Evolutionary conservation across 1,140 invertebrate species (phyloP).

Genomic region (Trigoniulus corallinus): DNA sequence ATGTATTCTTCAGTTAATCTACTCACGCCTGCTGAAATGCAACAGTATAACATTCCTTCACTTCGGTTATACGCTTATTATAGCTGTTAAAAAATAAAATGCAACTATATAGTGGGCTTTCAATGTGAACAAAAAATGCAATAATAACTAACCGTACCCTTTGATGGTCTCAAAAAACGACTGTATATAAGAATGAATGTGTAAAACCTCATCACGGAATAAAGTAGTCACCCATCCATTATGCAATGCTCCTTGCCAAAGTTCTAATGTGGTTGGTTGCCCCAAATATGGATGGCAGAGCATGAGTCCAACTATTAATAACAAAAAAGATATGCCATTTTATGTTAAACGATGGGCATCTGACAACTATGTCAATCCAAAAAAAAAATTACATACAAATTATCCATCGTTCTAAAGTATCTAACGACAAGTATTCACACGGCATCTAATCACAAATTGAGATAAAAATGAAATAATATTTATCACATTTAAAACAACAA

Average conservation of each 20-base stretch:
- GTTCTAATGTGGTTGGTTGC: slow-evolving; percentile 49
- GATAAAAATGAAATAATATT: slow-evolving; percentile 4
- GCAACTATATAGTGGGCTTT: slow-evolving; percentile 14
- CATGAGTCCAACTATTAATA: slow-evolving; percentile 58
- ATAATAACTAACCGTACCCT: slow-evolving; percentile 32
- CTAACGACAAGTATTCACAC: slow-evolving; percentile 90
- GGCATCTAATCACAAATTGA: slow-evolving; percentile 46
- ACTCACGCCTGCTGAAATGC: slow-evolving; percentile 67
- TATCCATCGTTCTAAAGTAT: slow-evolving; percentile 91
- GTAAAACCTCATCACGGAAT: slow-evolving; percentile 93
- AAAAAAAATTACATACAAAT: slow-evolving; percentile 42
- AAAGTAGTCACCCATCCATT: slow-evolving; percentile 85
- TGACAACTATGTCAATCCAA: not conserved
- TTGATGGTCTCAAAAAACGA: slow-evolving; percentile 89
- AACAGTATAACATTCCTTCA: slow-evolving; percentile 83
- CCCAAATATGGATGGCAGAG: slow-evolving; percentile 70
- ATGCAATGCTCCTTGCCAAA: slow-evolving; percentile 82
- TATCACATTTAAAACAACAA: slow-evolving; percentile 7
- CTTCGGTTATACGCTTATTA: slow-evolving; percentile 74
- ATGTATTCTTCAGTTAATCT: not conserved
- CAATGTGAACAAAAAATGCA: slow-evolving; percentile 11
- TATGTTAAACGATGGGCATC: not conserved
- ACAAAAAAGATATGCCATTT: not conserved
- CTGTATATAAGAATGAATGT: slow-evolving; percentile 86
- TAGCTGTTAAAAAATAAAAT: no score